These are phyloP conservation scores for Platalea minor DNA, from an alignment of 2,797 vertebrate genomes.

Conservation along the genomic window DNA sequence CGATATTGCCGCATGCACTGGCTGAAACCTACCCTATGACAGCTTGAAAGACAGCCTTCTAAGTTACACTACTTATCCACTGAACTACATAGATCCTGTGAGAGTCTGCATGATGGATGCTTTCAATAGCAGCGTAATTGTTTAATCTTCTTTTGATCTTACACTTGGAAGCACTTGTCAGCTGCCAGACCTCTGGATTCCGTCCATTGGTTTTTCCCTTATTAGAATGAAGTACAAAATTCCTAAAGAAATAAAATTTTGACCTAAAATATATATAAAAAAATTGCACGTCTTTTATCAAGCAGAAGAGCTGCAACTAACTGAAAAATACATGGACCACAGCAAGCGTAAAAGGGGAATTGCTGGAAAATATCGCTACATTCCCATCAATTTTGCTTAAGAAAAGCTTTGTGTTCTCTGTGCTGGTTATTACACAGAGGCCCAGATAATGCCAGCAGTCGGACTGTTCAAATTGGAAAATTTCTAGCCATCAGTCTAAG, in stretches of 20 bases:
- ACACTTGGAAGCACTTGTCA: neutral
- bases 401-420: neutral
- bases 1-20: neutral
- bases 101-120: neutral
- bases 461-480: neutral
- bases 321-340: neutral
- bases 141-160: constrained; percentile 46
- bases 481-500: neutral
- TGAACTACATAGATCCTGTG: neutral
- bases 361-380: neutral
- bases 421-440: neutral
- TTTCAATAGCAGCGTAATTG: constrained; percentile 16
- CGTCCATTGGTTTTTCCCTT: neutral
- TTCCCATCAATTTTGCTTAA: neutral
- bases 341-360: neutral
- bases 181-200: constrained; percentile 7
- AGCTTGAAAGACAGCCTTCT: neutral
- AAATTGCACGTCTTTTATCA: neutral
- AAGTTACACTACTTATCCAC: neutral
- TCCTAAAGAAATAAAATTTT: neutral
- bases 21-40: neutral
- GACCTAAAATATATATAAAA: neutral
- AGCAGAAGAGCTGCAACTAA: neutral
- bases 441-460: neutral
- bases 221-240: neutral